A percentile compares a stretch with the other conserved stretches of the same genome.
Conservation (phyloP, 2,888 invertebrate genomes). For the Amiota mariae region DNA sequence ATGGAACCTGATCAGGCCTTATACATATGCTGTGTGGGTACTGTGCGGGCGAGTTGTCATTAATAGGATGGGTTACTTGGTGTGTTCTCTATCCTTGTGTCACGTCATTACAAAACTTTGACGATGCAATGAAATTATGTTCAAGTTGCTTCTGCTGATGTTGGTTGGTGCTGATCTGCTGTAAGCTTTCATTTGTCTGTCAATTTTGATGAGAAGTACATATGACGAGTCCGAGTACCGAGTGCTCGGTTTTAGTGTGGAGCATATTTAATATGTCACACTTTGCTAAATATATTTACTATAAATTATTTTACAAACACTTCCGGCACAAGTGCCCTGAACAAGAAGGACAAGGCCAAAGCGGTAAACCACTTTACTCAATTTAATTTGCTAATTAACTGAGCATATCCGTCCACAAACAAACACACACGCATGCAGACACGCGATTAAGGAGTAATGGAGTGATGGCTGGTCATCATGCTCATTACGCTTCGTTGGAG, state of each 20-base stretch:
- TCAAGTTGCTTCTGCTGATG: background rate
- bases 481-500: conserved; percentile 12
- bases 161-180: background rate
- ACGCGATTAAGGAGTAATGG: conserved; percentile 7
- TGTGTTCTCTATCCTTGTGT: background rate
- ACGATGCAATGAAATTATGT: conserved; percentile 4
- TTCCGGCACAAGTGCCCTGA: background rate
- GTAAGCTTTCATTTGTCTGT: too few species aligned
- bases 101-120: background rate
- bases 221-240: too few species aligned
- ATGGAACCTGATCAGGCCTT: too few species aligned
- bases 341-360: conserved; percentile 44
- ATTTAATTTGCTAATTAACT: conserved; percentile 69
- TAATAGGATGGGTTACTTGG: too few species aligned
- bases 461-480: conserved; percentile 10
- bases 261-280: conserved; percentile 4
- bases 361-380: conserved; percentile 63
- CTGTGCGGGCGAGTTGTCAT: too few species aligned
- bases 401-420: conserved; percentile 39
- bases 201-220: too few species aligned
- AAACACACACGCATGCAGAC: conserved; percentile 32
- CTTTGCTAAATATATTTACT: conserved; percentile 36
- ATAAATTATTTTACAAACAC: conserved; percentile 48
- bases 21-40: too few species aligned
- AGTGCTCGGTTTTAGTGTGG: background rate